A percentile compares a stretch with the other conserved stretches of the same genome.
These are phyloP conservation scores for Borostomias antarcticus DNA, from an alignment of 2,797 vertebrate species.

Conservation along the genomic window DNA sequence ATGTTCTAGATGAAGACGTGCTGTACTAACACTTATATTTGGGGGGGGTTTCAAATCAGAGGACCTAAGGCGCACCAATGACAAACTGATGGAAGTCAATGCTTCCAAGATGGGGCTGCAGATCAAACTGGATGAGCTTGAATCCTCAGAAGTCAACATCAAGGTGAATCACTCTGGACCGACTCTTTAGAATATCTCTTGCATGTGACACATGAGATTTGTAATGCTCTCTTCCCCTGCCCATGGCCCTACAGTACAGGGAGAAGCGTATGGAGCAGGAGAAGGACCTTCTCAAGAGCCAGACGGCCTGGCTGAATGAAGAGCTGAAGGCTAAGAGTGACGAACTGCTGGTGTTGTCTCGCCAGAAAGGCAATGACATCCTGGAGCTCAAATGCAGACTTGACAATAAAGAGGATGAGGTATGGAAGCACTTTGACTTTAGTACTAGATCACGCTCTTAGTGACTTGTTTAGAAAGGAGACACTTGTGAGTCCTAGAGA, in stretches of 20 bases:
- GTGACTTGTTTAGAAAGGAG: too few species aligned
- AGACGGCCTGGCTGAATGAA: constrained; percentile 89
- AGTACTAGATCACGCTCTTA: too few species aligned
- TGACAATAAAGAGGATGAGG: constrained; percentile 94
- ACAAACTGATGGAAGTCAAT: constrained; percentile 87
- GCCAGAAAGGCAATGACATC: constrained; percentile 92
- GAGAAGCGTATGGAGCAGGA: constrained; percentile 97
- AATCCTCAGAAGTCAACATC: constrained; percentile 89
- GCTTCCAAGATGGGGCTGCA: constrained; percentile 86
- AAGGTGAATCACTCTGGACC: constrained; percentile 76
- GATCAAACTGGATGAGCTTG: constrained; percentile 90
- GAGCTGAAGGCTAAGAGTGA: constrained; percentile 94
- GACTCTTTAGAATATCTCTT: background rate
- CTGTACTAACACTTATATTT: too few species aligned
- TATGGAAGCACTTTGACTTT: constrained; percentile 27
- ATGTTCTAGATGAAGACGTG: background rate
- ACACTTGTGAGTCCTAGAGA: too few species aligned
- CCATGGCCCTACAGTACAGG: constrained; percentile 83
- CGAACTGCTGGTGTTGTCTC: constrained; percentile 86
- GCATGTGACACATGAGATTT: background rate
- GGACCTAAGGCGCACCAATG: constrained; percentile 89
- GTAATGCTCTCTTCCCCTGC: too few species aligned
- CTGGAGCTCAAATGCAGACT: constrained; percentile 89
- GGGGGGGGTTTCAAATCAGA: constrained; percentile 67
- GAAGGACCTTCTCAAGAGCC: constrained; percentile 87